Evolutionary conservation across 2,888 invertebrate genomes (phyloP).

Genomic region (Lymantria dispar): DNA sequence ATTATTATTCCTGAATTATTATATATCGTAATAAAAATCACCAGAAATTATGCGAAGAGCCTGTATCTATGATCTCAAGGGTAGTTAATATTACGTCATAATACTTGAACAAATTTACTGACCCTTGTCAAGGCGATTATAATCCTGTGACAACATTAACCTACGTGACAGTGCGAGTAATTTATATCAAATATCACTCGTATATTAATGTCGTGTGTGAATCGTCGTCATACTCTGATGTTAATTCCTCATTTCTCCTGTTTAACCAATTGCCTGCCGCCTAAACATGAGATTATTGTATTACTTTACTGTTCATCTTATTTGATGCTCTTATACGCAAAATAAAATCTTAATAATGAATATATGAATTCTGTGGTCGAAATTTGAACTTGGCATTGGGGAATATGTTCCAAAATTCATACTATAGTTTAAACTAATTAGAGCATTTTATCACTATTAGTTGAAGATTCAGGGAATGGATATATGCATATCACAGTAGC

Average conservation of each 20-base stretch:
- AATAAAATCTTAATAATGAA: no score
- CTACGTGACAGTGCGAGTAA: not conserved
- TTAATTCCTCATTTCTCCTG: not conserved
- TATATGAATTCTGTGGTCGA: no score
- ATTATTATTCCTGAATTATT: not conserved
- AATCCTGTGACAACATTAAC: not conserved
- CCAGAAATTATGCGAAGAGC: not conserved
- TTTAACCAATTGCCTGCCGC: not conserved
- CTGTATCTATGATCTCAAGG: not conserved
- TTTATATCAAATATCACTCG: slow-evolving; percentile 8
- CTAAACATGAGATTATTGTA: no score
- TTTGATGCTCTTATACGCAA: no score
- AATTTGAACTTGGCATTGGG: no score
- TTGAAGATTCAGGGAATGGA: no score
- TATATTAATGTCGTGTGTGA: not conserved
- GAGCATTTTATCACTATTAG: no score
- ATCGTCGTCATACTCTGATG: not conserved
- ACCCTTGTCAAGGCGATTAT: not conserved
- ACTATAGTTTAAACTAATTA: no score
- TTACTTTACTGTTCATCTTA: no score
- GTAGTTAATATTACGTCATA: slow-evolving; percentile 21
- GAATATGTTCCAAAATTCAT: no score
- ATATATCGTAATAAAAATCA: not conserved
- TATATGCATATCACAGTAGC: no score
- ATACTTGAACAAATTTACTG: slow-evolving; percentile 42